Conservation (phyloP, 2,797 vertebrate species). For the Orientallactaga sibirica region DNA sequence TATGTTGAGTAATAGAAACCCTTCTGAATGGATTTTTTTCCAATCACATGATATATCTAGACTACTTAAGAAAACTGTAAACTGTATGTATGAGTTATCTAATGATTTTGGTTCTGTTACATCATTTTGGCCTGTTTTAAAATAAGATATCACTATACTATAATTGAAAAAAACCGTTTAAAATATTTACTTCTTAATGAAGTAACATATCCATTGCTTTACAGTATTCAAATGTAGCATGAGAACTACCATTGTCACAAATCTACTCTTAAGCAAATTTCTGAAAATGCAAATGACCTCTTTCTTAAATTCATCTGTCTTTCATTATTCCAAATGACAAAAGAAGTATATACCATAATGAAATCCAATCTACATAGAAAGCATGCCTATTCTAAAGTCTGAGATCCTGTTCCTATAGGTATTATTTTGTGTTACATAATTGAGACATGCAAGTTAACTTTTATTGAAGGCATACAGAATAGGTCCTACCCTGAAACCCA, state of each 20-base stretch:
- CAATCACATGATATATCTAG: not conserved
- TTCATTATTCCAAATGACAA: constrained; percentile 29
- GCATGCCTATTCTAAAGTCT: constrained; percentile 38
- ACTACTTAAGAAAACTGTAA: constrained; percentile 50
- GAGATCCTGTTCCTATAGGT: not conserved
- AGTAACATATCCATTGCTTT: constrained; percentile 10
- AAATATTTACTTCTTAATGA: not conserved
- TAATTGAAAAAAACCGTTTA: constrained; percentile 14
- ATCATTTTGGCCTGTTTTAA: not conserved
- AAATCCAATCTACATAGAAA: constrained; percentile 61
- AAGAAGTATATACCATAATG: not conserved
- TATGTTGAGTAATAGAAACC: not conserved
- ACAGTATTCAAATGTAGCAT: constrained; percentile 15
- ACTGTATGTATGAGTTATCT: not conserved
- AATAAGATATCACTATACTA: not conserved
- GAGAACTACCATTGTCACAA: not conserved
- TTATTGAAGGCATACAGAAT: not conserved
- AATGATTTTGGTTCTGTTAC: constrained; percentile 37
- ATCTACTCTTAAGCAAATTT: not conserved
- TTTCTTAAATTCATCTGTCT: not conserved
- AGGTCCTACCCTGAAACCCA: not conserved
- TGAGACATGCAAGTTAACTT: not conserved
- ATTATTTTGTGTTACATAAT: constrained; percentile 47
- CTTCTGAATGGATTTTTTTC: constrained; percentile 25
- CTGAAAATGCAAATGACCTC: not conserved